A percentile compares a stretch with the other conserved stretches of the same genome.
phyloP scores from a whole-genome alignment of 2,113 vertebrate genomes.

The Ailuropoda melanoleuca region DNA sequence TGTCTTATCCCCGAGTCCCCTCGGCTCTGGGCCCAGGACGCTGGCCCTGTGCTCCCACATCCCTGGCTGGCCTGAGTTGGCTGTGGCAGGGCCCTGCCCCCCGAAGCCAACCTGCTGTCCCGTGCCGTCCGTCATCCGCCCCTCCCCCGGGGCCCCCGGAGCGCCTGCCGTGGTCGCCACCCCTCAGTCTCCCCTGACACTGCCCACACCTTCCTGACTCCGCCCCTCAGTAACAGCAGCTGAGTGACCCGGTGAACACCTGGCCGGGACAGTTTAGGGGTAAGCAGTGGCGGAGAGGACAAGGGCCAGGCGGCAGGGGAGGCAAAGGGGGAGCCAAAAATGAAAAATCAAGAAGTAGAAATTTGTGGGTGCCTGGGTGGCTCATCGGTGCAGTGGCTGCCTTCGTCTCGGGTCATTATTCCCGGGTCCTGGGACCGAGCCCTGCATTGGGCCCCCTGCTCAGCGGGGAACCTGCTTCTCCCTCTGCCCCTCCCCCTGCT shows the following conservation, averaged over 20 bases:
- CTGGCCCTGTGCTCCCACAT: not conserved
- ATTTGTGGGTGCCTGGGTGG: too few species aligned
- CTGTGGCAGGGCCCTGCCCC: not conserved
- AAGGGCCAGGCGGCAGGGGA: rapidly evolving
- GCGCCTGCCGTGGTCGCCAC: not conserved
- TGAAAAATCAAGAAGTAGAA: not conserved
- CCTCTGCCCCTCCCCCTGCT: too few species aligned
- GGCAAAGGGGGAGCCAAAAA: not conserved
- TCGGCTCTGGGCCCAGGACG: not conserved
- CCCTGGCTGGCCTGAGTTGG: not conserved
- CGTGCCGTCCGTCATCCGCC: too few species aligned
- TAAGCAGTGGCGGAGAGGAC: too few species aligned
- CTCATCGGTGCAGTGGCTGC: too few species aligned
- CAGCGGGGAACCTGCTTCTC: too few species aligned
- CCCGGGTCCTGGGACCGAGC: too few species aligned
- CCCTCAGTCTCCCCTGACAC: not conserved
- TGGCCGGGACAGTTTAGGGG: too few species aligned
- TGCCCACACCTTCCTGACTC: not conserved
- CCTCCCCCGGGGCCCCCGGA: too few species aligned
- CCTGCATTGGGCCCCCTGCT: too few species aligned
- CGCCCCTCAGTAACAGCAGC: not conserved
- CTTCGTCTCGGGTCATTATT: too few species aligned
- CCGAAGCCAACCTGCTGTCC: not conserved
- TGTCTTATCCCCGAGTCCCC: not conserved
- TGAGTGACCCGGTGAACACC: too few species aligned